Evolutionary conservation across 2,888 invertebrate genomes (phyloP).

Genomic region (Plagodis dolabraria): DNA sequence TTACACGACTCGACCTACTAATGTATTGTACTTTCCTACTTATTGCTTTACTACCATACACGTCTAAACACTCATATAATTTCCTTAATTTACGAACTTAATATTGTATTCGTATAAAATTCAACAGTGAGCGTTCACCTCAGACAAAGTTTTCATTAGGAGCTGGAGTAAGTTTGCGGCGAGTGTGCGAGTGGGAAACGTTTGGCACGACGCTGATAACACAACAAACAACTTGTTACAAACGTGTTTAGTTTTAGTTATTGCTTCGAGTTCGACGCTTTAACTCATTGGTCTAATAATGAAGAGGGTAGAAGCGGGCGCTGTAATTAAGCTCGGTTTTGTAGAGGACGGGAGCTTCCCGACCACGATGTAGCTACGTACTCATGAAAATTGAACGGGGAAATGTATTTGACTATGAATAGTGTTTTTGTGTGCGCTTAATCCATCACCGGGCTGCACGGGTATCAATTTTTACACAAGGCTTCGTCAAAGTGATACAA

Average conservation of each 20-base stretch:
- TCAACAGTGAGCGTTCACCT: conserved; percentile 59
- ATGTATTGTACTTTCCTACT: conserved; percentile 53
- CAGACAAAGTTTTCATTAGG: conserved; percentile 80
- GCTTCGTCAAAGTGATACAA: conserved; percentile 70
- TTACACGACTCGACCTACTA: conserved; percentile 55
- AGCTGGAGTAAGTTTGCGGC: conserved; percentile 75
- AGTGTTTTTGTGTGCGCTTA: conserved; percentile 42
- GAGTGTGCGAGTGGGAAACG: conserved; percentile 74
- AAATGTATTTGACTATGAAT: conserved; percentile 11
- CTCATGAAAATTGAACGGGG: conserved; percentile 19
- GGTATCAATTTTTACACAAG: conserved; percentile 55
- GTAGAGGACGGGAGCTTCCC: conserved; percentile 40
- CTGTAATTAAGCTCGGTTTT: conserved; percentile 71
- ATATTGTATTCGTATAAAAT: conserved; percentile 58
- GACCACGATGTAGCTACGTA: conserved; percentile 25
- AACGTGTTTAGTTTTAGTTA: conserved; percentile 85
- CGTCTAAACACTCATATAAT: conserved; percentile 16
- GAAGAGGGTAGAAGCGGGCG: conserved; percentile 67
- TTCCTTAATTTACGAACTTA: conserved; percentile 23
- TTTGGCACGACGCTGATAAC: conserved; percentile 82
- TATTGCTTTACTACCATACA: conserved; percentile 41
- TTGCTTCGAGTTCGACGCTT: conserved; percentile 80
- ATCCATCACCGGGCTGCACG: conserved; percentile 44
- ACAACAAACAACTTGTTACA: conserved; percentile 84
- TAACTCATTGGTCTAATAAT: conserved; percentile 81